These are phyloP conservation scores for Clepsis dumicolana DNA, from an alignment of 2,888 invertebrate species.

Conservation along the genomic window DNA sequence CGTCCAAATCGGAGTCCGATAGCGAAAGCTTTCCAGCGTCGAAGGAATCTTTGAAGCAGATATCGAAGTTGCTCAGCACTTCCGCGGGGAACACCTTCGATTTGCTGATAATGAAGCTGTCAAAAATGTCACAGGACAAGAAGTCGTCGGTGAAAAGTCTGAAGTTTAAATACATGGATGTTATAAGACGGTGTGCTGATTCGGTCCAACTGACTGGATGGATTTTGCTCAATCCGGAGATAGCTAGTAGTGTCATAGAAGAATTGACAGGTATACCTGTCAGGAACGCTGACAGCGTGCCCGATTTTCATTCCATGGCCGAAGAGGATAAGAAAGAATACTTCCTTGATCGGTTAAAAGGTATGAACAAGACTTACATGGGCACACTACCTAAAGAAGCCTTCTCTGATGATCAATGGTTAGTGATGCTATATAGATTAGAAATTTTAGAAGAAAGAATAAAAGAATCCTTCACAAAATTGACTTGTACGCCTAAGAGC, in stretches of 20 bases:
- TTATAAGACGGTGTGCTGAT: conserved; percentile 69
- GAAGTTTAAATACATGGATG: conserved; percentile 75
- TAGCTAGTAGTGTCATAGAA: conserved; percentile 69
- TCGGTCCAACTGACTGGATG: conserved; percentile 69
- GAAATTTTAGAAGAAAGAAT: conserved; percentile 71
- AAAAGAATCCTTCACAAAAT: conserved; percentile 66
- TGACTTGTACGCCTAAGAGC: conserved; percentile 54
- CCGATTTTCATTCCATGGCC: conserved; percentile 61
- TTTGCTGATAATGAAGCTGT: conserved; percentile 71
- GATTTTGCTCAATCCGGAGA: conserved; percentile 70
- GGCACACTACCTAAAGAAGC: conserved; percentile 71
- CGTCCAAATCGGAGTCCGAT: conserved; percentile 56
- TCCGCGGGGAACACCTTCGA: conserved; percentile 73
- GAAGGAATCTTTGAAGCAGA: conserved; percentile 68
- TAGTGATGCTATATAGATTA: conserved; percentile 72
- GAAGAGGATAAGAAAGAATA: conserved; percentile 69
- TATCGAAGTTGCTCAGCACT: conserved; percentile 64
- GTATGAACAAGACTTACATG: conserved; percentile 73
- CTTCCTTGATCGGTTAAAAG: conserved; percentile 67
- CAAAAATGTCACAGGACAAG: conserved; percentile 69
- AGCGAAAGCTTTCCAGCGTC: conserved; percentile 60
- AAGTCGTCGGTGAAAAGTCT: conserved; percentile 68
- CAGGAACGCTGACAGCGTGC: conserved; percentile 59
- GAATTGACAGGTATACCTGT: conserved; percentile 71
- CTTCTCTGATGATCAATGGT: conserved; percentile 75